Evolutionary conservation across 1,140 invertebrate genomes (phyloP), one percentile per base, ranked within the genome.

Genomic region (Lithobius niger): DNA sequence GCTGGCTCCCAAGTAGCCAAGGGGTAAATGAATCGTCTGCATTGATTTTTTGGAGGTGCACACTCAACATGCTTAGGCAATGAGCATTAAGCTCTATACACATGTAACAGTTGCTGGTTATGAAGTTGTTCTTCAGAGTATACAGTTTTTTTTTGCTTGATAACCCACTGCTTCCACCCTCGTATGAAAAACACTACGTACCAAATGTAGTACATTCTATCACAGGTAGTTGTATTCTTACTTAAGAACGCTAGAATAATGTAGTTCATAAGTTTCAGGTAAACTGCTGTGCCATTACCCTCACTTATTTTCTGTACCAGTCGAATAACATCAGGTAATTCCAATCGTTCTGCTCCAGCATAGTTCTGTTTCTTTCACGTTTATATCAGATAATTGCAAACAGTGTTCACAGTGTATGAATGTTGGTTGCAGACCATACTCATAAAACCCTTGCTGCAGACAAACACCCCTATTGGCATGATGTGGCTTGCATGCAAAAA

Each of bases 61-160:
- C 15, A 47, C 15, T 10, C 44, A 47, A 21, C 6, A 18, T 21
- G 13, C 13, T 10, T 13, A 47, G 22, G 22, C 44, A 47, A 21
- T 47, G 44, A 47, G 44, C 44, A 47, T 47, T 47, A 10, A 47
- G 10, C 22, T 47, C 44, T 47, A 47, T 47, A 21, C 44, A 47
- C 44, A 47, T 15, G 19, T 47, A 47, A 13, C 13, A 6, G 22
- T 47, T 47, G 6, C 44, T 6, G 6, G 44, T 47, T 10, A 47
- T 47, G 22, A 47, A 47, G 22, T 47, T 47, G 15, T 13, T 47
- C 10, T 18, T 47, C 6, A 47, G 6, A 22, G 44, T 18, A 10
- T 10, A 47, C 10, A 15, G 13, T 47, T 47, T 47, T 21, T n/a
- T 47, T 10, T 47, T 47, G 15, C 19, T 47, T 15, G n/a, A n/a